A percentile compares a stretch with the other conserved stretches of the same genome.
These are phyloP conservation scores for Lepidocolaptes lacrymiger DNA, from an alignment of 2,797 vertebrate genomes.

Conservation along the genomic window DNA sequence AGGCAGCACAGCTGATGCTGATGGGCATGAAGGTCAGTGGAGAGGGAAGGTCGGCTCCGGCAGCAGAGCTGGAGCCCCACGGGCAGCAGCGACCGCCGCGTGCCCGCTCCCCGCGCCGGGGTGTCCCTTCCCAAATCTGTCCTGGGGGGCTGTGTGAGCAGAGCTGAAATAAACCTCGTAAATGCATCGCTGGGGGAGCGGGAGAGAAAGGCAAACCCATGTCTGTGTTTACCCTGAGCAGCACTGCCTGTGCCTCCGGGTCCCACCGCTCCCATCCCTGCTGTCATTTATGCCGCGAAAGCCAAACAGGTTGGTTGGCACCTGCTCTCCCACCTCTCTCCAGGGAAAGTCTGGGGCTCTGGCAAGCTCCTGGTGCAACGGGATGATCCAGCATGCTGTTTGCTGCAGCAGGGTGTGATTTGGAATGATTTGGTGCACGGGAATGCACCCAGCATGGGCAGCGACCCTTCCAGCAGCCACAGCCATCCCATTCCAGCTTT, in stretches of 20 bases:
- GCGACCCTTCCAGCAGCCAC: neutral
- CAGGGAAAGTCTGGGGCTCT: neutral
- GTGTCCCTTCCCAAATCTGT: neutral
- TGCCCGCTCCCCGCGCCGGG: accelerated
- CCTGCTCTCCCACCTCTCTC: neutral
- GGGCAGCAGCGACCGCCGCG: neutral
- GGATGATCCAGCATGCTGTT: neutral
- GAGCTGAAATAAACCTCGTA: neutral
- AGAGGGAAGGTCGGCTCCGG: neutral
- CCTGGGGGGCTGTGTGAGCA: neutral
- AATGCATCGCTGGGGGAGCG: accelerated
- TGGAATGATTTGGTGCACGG: accelerated
- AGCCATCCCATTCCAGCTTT: neutral
- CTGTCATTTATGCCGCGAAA: accelerated
- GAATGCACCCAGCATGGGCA: accelerated
- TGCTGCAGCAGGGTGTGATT: neutral
- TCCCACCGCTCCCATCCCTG: neutral
- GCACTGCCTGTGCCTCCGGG: accelerated
- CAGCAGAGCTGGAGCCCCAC: neutral
- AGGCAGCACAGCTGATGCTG: constrained; percentile 14
- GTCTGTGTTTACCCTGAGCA: neutral
- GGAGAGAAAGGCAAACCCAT: accelerated
- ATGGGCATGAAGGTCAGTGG: constrained; percentile 44
- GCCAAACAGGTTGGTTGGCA: neutral
- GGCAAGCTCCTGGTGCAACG: neutral